Percentiles rank a stretch among this genome's conserved stretches.
phyloP scores from a whole-genome alignment of 2,113 vertebrate genomes.

The Catharus fuscescens region DNA sequence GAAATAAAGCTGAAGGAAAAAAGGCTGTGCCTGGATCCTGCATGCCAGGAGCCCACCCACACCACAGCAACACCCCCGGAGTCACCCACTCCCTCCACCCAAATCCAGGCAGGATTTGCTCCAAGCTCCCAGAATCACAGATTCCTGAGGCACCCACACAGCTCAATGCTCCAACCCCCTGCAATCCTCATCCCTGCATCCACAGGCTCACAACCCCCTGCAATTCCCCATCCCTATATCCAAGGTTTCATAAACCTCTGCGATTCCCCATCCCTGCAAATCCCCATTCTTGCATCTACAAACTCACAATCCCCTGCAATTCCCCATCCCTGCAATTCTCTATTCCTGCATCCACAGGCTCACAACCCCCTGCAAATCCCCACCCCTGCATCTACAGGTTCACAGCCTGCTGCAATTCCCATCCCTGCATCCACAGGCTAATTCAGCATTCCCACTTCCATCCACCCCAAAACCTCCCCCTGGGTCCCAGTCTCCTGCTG shows the following conservation, averaged over 20 bases:
- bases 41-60: background rate
- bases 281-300: background rate
- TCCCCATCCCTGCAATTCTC: background rate
- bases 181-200: background rate
- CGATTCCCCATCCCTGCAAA: background rate
- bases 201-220: background rate
- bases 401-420: background rate
- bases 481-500: background rate
- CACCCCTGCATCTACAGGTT: background rate
- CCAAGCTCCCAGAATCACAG: background rate
- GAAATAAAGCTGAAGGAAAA: background rate
- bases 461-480: background rate
- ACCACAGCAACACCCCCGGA: background rate
- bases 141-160: background rate
- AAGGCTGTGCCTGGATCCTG: background rate
- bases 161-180: background rate
- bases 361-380: background rate
- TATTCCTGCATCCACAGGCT: background rate
- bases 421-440: background rate
- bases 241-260: too few species aligned
- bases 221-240: background rate
- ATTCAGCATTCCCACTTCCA: background rate
- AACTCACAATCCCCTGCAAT: accelerated
- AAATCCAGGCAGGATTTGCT: background rate
- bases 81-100: background rate